Base-by-base conservation (phyloP, 2,888 invertebrate species). In the Chrysina gloriosa region DNA sequence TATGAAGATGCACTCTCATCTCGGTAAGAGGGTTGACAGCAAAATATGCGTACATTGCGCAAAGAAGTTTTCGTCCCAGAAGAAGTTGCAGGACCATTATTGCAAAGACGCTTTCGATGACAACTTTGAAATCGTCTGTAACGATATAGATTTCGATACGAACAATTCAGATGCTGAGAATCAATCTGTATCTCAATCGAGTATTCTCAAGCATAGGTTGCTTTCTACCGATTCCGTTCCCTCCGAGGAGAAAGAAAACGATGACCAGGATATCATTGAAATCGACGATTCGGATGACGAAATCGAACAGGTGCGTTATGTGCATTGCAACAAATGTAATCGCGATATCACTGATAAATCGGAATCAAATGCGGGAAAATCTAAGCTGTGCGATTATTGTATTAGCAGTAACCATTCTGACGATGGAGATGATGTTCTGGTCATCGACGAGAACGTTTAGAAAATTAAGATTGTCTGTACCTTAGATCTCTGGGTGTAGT, bases 121-220 rank as follows among this genome's bases (percentile, higher is more conserved):
- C 1, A 19, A 45, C 4, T 3, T 66, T 3, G 29, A 66, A 23
- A 21, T 66, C 25, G 23, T 66, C n/a, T 66, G 45, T 23, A 66
- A 66, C n/a, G 66, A 66, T 25, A 66, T 66, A 21, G 34, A 58
- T 11, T 58, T 66, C 11, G 58, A 66, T 9, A 54, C n/a, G 11
- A 11, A 42, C 9, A 16, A 16, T 29, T 45, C 45, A 19, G 14
- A 25, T 31, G 16, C 9, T 1, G 29, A 52, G 6, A n/a, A 47
- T 19, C 19, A 21, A 5, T 7, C 6, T 6, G 6, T 7, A 7
- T 9, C 7, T 2, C 31, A 7, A n/a, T 31, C 31, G 9, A 31
- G n/a, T 31, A 31, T 31, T 31, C 4, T 4, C 9, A n/a, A 7
- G 7, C 2, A 31, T 6, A 31, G 31, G 31, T 31, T 31, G 7